These are phyloP conservation scores for Prunella strophiata DNA, from an alignment of 2,797 vertebrate genomes.

Conservation along the genomic window DNA sequence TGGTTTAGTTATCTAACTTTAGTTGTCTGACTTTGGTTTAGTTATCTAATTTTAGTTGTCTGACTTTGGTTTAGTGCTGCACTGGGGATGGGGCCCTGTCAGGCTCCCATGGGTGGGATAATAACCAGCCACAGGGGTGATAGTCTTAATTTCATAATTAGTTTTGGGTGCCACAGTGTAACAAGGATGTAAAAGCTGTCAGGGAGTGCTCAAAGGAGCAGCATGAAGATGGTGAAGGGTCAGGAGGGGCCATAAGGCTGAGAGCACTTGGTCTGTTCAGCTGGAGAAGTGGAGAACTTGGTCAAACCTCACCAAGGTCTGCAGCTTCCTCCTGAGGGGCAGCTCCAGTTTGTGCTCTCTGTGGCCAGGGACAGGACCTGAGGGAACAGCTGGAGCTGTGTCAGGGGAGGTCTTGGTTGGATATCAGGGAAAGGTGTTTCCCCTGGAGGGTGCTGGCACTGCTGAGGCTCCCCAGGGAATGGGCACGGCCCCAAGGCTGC, in stretches of 20 bases:
- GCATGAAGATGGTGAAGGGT: too few species aligned
- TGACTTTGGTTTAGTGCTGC: not conserved
- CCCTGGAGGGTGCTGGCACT: not conserved
- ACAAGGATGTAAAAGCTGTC: not conserved
- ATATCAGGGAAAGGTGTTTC: not conserved
- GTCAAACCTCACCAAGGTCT: not conserved
- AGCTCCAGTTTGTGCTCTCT: not conserved
- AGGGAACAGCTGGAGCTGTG: not conserved
- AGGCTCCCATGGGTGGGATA: not conserved
- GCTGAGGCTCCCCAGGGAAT: not conserved
- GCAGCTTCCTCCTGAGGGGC: not conserved
- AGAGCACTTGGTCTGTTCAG: not conserved
- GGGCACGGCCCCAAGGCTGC: accelerated
- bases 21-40: not conserved
- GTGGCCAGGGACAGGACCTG: not conserved
- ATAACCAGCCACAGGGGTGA: not conserved
- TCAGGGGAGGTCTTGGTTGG: accelerated
- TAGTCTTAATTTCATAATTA: not conserved
- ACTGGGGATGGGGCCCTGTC: not conserved
- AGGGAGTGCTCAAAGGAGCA: not conserved
- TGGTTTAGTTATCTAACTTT: not conserved
- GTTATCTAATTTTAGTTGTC: not conserved
- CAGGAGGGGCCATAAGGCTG: not conserved
- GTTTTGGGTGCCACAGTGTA: not conserved
- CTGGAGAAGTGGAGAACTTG: not conserved